Evolutionary conservation across 2,797 vertebrate genomes (phyloP), one percentile per base, ranked within the genome.

Genomic region (Erithacus rubecula): DNA sequence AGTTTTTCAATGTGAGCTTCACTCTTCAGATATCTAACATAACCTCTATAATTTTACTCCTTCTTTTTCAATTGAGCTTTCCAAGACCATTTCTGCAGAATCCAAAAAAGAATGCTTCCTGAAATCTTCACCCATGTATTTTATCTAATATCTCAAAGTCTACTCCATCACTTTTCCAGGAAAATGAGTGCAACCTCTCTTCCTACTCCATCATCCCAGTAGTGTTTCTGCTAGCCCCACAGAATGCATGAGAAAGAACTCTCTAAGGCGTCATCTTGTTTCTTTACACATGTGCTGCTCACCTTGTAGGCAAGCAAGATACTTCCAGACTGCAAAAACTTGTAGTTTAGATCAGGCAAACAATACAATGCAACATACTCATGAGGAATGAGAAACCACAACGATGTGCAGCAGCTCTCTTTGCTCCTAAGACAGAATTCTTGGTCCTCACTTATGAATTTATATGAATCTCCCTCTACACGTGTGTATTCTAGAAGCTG

Each of bases 401-500:
- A 64, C 49, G 41, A n/a, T 63, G 29, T 41, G 49, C 24, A 59
- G 47, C 27, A 74, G 27, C 16, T 81, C 43, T 41, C 19, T 11
- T 39, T 65, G 39, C 8, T 10, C 4, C 36, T 59, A 36, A 62
- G 12, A 56, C 18, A 62, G 15, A 59, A 34, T 27, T 52, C 32
- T 79, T n/a, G 12, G n/a, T 67, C n/a, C 60, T 77, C 30, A 39
- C 6, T 41, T 64, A 49, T 46, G 67, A 26, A 49, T 46, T 63
- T 20, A 27, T 26, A n/a, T 9, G 6, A 16, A 29, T 63, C 46
- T 59, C 44, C 44, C 65, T 41, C 70, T 43, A 10, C 6, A 11
- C 0, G 0, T 1, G 30, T 4, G 13, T 69, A 44, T 37, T 74
- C 46, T 1, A 58, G 46, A 83, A 72, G 22, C 12, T 8, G 7